Conservation (phyloP, 2,888 invertebrate species). For the Patella caerulea region DNA sequence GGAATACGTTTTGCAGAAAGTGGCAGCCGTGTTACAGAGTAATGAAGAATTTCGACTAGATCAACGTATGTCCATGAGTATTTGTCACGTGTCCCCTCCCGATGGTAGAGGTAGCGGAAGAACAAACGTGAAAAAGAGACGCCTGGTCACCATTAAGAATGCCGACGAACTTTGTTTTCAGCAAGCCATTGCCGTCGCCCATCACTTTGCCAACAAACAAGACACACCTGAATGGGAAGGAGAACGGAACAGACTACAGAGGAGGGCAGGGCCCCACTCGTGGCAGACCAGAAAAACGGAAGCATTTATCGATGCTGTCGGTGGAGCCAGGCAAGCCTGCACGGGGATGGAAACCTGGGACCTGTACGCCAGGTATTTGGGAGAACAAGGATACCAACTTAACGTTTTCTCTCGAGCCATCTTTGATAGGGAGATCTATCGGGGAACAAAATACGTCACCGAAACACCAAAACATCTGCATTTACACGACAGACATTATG, state of each 20-base stretch:
- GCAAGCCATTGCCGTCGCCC: not conserved
- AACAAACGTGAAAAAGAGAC: not conserved
- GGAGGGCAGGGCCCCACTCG: not conserved
- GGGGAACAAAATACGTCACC: not conserved
- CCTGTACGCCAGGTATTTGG: not conserved
- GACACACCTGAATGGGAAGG: not conserved
- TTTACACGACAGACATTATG: not conserved
- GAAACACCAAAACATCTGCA: slow-evolving; percentile 1
- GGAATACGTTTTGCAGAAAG: too few species aligned
- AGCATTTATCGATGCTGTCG: not conserved
- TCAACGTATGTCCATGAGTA: too few species aligned
- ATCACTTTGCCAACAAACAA: not conserved
- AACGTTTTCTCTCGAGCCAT: not conserved
- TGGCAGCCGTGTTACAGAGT: too few species aligned
- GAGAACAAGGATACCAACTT: not conserved
- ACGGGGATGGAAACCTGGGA: not conserved
- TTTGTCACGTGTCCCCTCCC: too few species aligned
- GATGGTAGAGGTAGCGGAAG: too few species aligned
- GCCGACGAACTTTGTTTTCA: not conserved
- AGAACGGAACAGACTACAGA: not conserved
- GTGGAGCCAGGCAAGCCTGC: not conserved
- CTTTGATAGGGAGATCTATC: not conserved
- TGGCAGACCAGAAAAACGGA: not conserved
- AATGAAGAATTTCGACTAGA: too few species aligned
- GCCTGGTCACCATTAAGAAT: slow-evolving; percentile 1